Conservation (phyloP, 2,888 invertebrate species). For the Apodemia mormo region DNA sequence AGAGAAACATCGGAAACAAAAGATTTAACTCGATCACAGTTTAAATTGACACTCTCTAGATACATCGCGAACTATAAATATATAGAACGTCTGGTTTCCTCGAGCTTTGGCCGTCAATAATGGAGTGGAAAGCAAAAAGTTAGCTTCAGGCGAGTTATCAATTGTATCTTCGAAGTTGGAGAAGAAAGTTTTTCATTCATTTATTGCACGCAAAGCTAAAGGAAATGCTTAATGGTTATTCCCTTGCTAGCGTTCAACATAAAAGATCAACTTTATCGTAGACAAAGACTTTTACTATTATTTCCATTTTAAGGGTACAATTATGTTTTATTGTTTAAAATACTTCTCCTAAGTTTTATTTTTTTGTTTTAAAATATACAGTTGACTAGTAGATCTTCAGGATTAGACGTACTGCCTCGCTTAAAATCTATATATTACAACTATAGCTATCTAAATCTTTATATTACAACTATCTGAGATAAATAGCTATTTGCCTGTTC, state of each 20-base stretch:
- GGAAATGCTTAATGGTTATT: slow-evolving; percentile 71
- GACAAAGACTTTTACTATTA: slow-evolving; percentile 17
- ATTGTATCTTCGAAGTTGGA: slow-evolving; percentile 67
- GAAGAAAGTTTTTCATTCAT: slow-evolving; percentile 66
- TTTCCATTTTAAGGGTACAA: slow-evolving; percentile 20
- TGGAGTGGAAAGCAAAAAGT: slow-evolving; percentile 66
- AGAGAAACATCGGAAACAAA: not conserved
- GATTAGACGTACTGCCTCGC: too few species aligned
- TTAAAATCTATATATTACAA: too few species aligned
- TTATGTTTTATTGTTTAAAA: slow-evolving; percentile 17
- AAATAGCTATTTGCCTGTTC: too few species aligned
- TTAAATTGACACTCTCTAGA: slow-evolving; percentile 15
- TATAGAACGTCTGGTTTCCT: slow-evolving; percentile 44
- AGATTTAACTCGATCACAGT: slow-evolving; percentile 7
- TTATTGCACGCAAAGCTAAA: slow-evolving; percentile 65
- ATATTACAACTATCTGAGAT: too few species aligned
- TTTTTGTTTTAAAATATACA: too few species aligned
- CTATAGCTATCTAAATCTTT: too few species aligned
- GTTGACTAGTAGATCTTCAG: too few species aligned
- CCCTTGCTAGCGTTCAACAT: slow-evolving; percentile 55
- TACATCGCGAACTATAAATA: slow-evolving; percentile 11
- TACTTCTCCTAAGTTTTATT: not conserved
- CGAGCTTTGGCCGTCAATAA: slow-evolving; percentile 60
- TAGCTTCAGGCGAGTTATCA: slow-evolving; percentile 68
- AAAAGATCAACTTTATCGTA: slow-evolving; percentile 22